These are phyloP conservation scores for Chrysolina americana DNA, from an alignment of 2,888 invertebrate genomes.

Conservation along the genomic window DNA sequence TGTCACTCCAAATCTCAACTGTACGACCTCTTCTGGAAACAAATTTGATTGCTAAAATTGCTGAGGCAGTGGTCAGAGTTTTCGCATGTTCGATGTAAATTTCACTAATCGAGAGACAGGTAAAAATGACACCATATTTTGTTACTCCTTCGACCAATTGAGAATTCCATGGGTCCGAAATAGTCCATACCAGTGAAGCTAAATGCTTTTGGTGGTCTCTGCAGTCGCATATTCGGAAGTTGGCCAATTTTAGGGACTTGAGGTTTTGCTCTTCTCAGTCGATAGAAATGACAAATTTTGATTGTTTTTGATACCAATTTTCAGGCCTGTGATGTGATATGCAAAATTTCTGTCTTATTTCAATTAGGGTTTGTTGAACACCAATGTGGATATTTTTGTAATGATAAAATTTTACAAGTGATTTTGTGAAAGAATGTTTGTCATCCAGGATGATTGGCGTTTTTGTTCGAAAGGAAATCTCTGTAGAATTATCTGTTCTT, in stretches of 20 bases:
- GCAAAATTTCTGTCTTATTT: neutral
- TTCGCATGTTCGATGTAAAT: too few relatives aligned
- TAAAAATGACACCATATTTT: neutral
- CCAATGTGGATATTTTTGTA: too few relatives aligned
- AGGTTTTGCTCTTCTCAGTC: neutral
- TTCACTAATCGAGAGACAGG: too few relatives aligned
- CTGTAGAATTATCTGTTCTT: too few relatives aligned
- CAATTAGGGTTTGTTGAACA: neutral
- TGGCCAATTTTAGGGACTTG: neutral
- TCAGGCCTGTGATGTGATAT: too few relatives aligned
- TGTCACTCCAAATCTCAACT: too few relatives aligned
- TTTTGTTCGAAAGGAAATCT: neutral
- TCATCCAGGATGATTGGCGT: neutral
- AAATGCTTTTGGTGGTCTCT: neutral
- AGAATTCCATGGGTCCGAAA: neutral
- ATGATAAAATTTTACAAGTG: too few relatives aligned
- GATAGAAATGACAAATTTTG: neutral
- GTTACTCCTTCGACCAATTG: conserved; percentile 3
- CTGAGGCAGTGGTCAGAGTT: too few relatives aligned
- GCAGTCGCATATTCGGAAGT: neutral
- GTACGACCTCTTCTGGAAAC: conserved; percentile 1
- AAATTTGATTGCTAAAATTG: neutral
- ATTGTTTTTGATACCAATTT: too few relatives aligned
- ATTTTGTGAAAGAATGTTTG: too few relatives aligned
- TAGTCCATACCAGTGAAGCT: neutral